Base-by-base conservation (phyloP, 2,888 invertebrate species). In the Spisula solida region DNA sequence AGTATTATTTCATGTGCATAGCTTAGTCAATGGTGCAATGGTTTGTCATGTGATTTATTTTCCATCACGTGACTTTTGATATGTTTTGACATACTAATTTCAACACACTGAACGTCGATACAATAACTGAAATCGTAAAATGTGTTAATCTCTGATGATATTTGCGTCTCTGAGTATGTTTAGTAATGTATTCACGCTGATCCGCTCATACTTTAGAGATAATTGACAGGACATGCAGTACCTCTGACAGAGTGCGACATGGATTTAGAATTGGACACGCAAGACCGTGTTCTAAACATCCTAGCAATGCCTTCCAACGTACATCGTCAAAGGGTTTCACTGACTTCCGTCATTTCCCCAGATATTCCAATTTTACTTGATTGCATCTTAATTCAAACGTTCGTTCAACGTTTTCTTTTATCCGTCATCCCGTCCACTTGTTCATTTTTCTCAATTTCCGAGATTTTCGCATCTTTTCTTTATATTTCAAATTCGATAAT, bases 401-500 rank as follows among this genome's bases (percentile, higher is more conserved):
- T 85, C 51, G 56, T 75, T 25, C 55, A 79, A 75, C 66, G 48
- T 51, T n/a, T 51, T 83, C 70, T 83, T 83, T 70, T 47, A 79
- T 34, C 47, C 56, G 85, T 85, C 85, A 75, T 31, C 10, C 5
- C 75, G 25, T 75, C 75, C 75, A 75, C 34, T 75, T 75, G 75
- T 31, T 75, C 75, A 75, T 25, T 34, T 75, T 75, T 34, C 34
- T 75, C 75, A 85, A 55, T 79, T 85, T 48, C n/a, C 51, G 34
- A 75, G 51, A 83, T 48, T 47, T 20, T 48, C 47, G n/a, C 56
- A 75, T 75, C 75, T 75, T 75, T 75, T 34, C 34, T 75, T 75
- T 75, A 75, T 51, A 60, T 79, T 82, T 79, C 87, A 34, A 79
- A 66, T 80, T 86, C 85, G 78, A 84, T 91, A 91, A 91, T 91